Base-by-base conservation (phyloP, 1,140 invertebrate species). In the Aphelenchoides fujianensis region DNA sequence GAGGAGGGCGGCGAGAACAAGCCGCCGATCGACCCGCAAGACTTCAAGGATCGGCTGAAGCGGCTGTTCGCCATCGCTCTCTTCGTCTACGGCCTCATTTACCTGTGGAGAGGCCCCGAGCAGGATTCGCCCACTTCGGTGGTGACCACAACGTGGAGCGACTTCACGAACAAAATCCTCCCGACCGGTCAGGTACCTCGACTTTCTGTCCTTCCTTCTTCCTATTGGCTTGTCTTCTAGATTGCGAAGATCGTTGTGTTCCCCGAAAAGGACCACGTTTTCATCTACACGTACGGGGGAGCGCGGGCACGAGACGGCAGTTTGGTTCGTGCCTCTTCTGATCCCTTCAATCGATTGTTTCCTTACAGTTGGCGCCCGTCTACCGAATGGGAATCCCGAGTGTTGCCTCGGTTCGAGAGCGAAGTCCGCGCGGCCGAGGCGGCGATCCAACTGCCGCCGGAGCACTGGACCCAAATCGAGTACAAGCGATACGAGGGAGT, bases 161-260 rank as follows among this genome's bases (percentile, higher is more conserved):
- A 79, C 23, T 79, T 79, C 53, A 67, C 71, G 9, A 73, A 78
- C 48, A 74, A 73, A 31, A 37, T 79, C 19, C 55, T 79, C 23
- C 78, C 78, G 19, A 79, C 78, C 3, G 78, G 78, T 57, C 73
- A 81, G 53, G 78, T 78, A 23, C n/a, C n/a, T n/a, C n/a, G n/a
- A 28, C 35, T 69, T 30, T n/a, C 23, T 1, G 68, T 30, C 12
- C n/a, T n/a, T 52, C 41, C 37, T 28, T 71, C 2, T 12, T 2
- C 2, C 9, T 71, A 27, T 30, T 53, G 37, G 9, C 5, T 28
- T 57, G 41, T 36, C 5, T 41, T 76, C 55, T 30, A 76, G 74
- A 66, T 78, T 34, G 48, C 66, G n/a, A 80, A 70, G 52, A 48
- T 78, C n/a, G 48, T 74, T 19, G 79, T 81, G 30, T 76, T 76